Evolutionary conservation across 2,888 invertebrate species (phyloP).

Genomic region (Platynereis dumerilii): DNA sequence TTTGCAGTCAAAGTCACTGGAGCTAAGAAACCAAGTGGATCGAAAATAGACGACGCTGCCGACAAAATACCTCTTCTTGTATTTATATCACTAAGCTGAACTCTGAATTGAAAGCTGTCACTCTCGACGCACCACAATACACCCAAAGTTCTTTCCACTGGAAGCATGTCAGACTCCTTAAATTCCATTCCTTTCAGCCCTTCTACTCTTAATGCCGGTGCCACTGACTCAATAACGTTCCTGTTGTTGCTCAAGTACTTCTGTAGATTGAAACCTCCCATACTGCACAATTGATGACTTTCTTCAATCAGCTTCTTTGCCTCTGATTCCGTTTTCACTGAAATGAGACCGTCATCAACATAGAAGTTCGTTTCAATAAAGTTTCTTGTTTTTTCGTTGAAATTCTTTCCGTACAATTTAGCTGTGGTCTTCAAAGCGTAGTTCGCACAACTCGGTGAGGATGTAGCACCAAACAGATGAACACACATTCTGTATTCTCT

Average conservation of each 20-base stretch:
- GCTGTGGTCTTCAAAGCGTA: constrained; percentile 16
- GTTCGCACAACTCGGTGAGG: constrained; percentile 23
- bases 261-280: constrained; percentile 32
- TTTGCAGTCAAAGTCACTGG: constrained; percentile 38
- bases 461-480: constrained; percentile 23
- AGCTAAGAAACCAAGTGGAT: constrained; percentile 38
- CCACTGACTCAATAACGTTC: constrained; percentile 36
- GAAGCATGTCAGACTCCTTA: constrained; percentile 19
- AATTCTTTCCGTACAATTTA: no score
- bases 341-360: constrained; percentile 34
- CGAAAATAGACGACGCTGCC: constrained; percentile 32
- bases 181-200: constrained; percentile 31
- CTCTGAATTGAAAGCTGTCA: constrained; percentile 22
- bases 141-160: constrained; percentile 26
- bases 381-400: constrained; percentile 16
- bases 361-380: constrained; percentile 32
- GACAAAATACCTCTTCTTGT: constrained; percentile 35
- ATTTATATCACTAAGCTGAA: constrained; percentile 24
- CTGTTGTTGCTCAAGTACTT: no score
- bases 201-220: constrained; percentile 29
- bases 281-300: constrained; percentile 15
- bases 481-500: constrained; percentile 23
- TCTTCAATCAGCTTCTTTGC: constrained; percentile 21
- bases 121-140: constrained; percentile 27
- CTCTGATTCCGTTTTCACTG: constrained; percentile 11